phyloP scores from a whole-genome alignment of 2,797 vertebrate species.

The Trichosurus vulpecula region DNA sequence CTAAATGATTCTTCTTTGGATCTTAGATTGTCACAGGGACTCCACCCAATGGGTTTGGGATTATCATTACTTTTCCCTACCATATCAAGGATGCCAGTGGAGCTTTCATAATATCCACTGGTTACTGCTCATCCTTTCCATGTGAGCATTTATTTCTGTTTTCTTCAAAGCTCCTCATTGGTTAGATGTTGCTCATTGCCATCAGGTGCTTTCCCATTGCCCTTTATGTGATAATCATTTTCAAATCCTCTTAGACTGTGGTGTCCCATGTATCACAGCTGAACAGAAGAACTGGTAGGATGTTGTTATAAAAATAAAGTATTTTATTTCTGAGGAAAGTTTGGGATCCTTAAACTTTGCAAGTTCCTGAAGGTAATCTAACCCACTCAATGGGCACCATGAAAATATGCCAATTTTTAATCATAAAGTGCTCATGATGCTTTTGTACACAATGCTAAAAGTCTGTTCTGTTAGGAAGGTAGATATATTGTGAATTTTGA shows the following conservation, averaged over 20 bases:
- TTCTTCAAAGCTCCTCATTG: neutral
- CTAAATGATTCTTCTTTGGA: neutral
- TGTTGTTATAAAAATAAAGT: neutral
- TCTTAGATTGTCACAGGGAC: neutral
- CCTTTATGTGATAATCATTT: neutral
- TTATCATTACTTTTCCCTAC: neutral
- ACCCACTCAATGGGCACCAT: neutral
- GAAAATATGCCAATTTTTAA: neutral
- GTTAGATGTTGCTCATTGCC: neutral
- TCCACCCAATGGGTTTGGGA: neutral
- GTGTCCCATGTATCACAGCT: neutral
- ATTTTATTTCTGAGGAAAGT: neutral
- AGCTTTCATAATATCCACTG: neutral
- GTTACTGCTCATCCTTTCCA: neutral
- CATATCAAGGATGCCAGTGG: neutral
- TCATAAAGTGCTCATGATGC: neutral
- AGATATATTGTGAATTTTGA: neutral
- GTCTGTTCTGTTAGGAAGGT: neutral
- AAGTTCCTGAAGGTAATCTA: neutral
- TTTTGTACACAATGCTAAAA: neutral
- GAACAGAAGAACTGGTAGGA: neutral
- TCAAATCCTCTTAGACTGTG: neutral
- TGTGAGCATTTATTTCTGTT: neutral
- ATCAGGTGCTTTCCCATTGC: neutral
- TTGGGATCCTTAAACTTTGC: neutral